Percentiles rank a stretch among this genome's conserved stretches.
phyloP scores from a whole-genome alignment of 2,888 invertebrate genomes.

The Tortricodes alternella region DNA sequence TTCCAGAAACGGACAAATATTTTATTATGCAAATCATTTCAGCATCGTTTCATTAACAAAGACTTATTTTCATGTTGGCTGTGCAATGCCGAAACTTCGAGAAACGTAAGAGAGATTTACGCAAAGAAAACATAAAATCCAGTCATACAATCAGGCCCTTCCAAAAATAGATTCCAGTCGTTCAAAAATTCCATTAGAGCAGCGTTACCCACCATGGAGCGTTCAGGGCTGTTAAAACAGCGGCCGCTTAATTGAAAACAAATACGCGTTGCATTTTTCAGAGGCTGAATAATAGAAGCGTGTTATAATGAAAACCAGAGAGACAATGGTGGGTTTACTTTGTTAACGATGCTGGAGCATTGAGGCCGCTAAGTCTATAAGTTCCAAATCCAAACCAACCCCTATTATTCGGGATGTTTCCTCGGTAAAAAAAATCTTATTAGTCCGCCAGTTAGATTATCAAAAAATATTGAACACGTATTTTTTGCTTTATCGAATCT shows the following conservation, averaged over 20 bases:
- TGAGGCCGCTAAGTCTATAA: neutral
- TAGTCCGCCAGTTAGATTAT: too few relatives aligned
- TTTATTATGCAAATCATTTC: neutral
- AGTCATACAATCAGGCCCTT: too few relatives aligned
- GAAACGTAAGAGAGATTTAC: too few relatives aligned
- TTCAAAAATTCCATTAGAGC: constrained; percentile 27
- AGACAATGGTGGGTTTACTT: constrained; percentile 30
- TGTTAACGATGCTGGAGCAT: constrained; percentile 26
- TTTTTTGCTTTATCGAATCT: too few relatives aligned
- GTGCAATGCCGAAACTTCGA: too few relatives aligned
- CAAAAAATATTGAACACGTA: too few relatives aligned
- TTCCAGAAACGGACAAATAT: neutral
- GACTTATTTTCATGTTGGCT: too few relatives aligned
- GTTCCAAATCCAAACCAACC: neutral
- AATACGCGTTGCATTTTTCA: constrained; percentile 26
- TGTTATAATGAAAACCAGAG: constrained; percentile 33
- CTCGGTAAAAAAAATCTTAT: too few relatives aligned
- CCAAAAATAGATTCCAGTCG: constrained; percentile 5
- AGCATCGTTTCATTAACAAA: too few relatives aligned
- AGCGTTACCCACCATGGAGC: neutral
- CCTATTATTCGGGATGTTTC: too few relatives aligned
- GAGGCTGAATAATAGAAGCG: constrained; percentile 21
- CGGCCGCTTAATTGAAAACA: constrained; percentile 25
- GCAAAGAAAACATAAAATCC: too few relatives aligned
- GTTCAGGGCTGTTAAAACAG: constrained; percentile 2